Evolutionary conservation across 2,888 invertebrate genomes (phyloP).

Genomic region (Idaea dimidiata): DNA sequence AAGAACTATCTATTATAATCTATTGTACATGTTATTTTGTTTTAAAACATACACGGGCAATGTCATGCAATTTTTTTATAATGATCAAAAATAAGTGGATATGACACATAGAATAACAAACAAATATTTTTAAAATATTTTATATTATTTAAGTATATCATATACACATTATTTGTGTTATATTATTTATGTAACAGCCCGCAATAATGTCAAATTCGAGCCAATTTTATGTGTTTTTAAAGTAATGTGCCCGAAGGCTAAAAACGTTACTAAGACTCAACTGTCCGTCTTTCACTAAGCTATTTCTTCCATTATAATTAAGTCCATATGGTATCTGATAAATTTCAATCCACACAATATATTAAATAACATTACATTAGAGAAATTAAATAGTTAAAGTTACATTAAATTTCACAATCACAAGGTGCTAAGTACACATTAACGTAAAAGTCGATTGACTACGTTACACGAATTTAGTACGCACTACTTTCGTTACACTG

Average conservation of each 20-base stretch:
- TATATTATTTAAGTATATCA: background rate
- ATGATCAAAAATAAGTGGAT: background rate
- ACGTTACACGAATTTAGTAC: background rate
- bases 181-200: no score
- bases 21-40: background rate
- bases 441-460: background rate
- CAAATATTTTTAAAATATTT: background rate
- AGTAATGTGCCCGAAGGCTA: no score
- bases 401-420: background rate
- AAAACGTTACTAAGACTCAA: no score
- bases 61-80: background rate
- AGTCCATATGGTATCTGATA: background rate
- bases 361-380: background rate
- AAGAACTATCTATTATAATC: background rate
- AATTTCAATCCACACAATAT: background rate
- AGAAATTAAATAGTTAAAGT: background rate
- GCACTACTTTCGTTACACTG: background rate
- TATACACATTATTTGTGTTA: background rate
- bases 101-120: background rate
- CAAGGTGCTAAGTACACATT: background rate
- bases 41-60: background rate
- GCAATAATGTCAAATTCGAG: background rate
- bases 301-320: background rate
- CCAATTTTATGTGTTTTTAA: background rate
- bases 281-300: background rate